Base-by-base conservation (phyloP, 2,113 vertebrate genomes). In the Lagopus muta region DNA sequence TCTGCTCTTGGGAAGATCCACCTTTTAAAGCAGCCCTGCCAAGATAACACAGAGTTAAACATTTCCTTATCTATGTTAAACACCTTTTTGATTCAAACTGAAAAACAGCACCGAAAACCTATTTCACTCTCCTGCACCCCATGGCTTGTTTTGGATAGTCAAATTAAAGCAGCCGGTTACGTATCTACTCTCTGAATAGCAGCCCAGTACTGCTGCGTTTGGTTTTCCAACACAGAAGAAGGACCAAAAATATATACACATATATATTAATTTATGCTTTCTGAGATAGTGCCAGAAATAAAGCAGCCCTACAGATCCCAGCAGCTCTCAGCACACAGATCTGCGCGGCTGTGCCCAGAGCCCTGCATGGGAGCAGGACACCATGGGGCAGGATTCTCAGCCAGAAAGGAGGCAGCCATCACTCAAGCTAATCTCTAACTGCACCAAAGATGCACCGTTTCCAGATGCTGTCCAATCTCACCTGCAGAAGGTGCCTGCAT, bases 41-140 rank as follows among this genome's bases (percentile, higher is more conserved):
- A 74, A 91, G 85, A 83, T 89, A 91, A 71, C 74, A 42, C 6
- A 47, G 91, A 91, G 85, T 88, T 92, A 92, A 91, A 91, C 64
- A 64, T 15, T 93, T 75, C 88, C 93, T 96, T 97, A 95, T 96
- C 93, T 94, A 71, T 82, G 89, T 83, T 96, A 93, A 96, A 94
- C 94, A 95, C 89, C 92, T 94, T 96, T 89, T 74, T 82, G 93
- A 96, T 87, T 93, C 87, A 42, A 92, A 85, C 94, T 10, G 40
- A 58, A 95, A 84, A 81, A 32, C 81, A 85, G 91, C 30, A 1
- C 40, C 42, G 60, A 40, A 88, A 92, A 82, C 64, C 76, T 57
- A 34, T 71, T 86, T 80, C 47, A 10, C 52, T 83, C 65, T 72
- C 47, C 47, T 30, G 52, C 48, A 8, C 36, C 82, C 82, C 60